Conservation (phyloP, 1,140 invertebrate species). For the Dendrolimus punctatus region DNA sequence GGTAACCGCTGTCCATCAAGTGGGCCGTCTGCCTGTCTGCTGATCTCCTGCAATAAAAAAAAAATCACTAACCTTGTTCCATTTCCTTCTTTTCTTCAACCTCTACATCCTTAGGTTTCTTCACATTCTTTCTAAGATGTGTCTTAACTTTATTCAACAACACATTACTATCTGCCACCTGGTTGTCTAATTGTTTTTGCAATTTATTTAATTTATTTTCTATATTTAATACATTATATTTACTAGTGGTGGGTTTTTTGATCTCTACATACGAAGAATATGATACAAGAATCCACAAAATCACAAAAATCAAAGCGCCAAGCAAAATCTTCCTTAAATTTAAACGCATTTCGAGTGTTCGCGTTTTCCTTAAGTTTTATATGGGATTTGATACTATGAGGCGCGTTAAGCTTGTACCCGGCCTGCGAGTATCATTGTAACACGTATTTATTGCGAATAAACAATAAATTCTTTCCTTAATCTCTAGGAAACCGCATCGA, state of each 20-base stretch:
- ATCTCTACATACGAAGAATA: constrained; percentile 34
- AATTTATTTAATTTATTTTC: constrained; percentile 39
- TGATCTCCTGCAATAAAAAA: too few relatives aligned
- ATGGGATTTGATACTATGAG: too few relatives aligned
- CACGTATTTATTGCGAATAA: too few relatives aligned
- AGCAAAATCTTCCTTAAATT: constrained; percentile 40
- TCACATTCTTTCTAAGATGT: constrained; percentile 26
- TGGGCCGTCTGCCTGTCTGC: too few relatives aligned
- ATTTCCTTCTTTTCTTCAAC: constrained; percentile 6
- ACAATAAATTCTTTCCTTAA: too few relatives aligned
- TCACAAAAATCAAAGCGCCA: constrained; percentile 15
- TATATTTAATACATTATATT: constrained; percentile 24
- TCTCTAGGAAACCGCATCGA: too few relatives aligned
- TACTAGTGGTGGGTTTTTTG: constrained; percentile 12
- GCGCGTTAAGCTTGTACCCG: too few relatives aligned
- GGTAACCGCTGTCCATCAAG: too few relatives aligned
- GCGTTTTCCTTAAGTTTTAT: background rate
- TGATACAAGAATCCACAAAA: constrained; percentile 38
- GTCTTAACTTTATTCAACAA: constrained; percentile 44
- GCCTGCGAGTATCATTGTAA: too few relatives aligned
- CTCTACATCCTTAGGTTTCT: background rate
- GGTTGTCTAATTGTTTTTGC: constrained; percentile 36
- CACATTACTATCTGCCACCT: constrained; percentile 42
- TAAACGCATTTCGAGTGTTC: constrained; percentile 35
- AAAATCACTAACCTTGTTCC: constrained; percentile 8